phyloP scores from a whole-genome alignment of 2,113 vertebrate genomes.

The Drymodes brunneopygia region DNA sequence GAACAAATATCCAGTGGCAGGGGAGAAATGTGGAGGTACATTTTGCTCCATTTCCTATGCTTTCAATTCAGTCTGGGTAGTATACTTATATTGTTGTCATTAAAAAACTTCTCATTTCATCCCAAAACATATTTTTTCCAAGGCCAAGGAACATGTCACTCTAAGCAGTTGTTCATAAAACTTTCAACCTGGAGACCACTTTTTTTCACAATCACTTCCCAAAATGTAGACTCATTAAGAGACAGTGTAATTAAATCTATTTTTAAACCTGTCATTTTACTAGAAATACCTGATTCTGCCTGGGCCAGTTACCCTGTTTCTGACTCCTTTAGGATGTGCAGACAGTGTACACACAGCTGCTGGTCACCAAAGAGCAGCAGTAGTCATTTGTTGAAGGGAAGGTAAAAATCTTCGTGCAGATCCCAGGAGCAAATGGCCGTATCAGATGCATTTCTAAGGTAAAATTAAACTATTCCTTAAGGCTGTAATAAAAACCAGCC shows the following conservation, averaged over 20 bases:
- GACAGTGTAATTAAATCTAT: not conserved
- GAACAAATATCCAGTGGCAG: not conserved
- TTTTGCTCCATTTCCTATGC: not conserved
- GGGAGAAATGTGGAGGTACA: not conserved
- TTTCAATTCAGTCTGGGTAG: not conserved
- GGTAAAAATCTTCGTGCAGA: not conserved
- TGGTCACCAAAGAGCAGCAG: not conserved
- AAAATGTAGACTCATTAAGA: not conserved
- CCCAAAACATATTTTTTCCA: not conserved
- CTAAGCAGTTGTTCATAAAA: not conserved
- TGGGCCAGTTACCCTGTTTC: not conserved
- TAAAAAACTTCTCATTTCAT: not conserved
- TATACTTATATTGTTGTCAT: not conserved
- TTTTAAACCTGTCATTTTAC: not conserved
- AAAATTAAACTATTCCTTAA: constrained; percentile 9
- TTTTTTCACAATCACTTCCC: not conserved
- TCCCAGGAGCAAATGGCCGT: not conserved
- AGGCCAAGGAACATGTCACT: not conserved
- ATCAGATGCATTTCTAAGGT: not conserved
- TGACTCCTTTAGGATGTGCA: not conserved
- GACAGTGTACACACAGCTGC: not conserved
- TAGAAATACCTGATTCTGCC: not conserved
- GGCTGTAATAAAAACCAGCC: not conserved
- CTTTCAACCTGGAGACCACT: not conserved
- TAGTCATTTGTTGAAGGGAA: not conserved